Percentiles rank a stretch among this genome's conserved stretches.
Conservation (phyloP, 2,888 invertebrate genomes). For the Carcina quercana region DNA sequence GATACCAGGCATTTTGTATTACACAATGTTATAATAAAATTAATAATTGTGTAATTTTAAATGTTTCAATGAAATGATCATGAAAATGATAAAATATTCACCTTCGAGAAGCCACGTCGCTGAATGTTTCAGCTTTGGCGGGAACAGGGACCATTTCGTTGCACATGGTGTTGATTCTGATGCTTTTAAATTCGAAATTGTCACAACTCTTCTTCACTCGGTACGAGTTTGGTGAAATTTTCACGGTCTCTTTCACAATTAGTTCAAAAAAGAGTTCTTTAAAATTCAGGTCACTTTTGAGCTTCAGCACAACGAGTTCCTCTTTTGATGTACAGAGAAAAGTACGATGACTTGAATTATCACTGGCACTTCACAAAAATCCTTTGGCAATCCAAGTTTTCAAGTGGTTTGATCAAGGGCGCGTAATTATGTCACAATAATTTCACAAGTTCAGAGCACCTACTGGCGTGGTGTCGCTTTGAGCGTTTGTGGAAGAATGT, state of each 20-base stretch:
- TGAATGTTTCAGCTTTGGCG: constrained; percentile 63
- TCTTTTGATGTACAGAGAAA: too few species aligned
- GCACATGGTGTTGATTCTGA: constrained; percentile 37
- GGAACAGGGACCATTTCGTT: constrained; percentile 63
- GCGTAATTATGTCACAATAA: constrained; percentile 60
- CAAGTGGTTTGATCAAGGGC: constrained; percentile 3
- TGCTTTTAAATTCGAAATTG: constrained; percentile 25
- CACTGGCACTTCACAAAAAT: constrained; percentile 7
- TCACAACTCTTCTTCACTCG: constrained; percentile 12
- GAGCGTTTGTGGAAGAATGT: constrained; percentile 39
- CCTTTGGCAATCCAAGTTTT: constrained; percentile 9
- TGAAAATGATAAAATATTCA: constrained; percentile 26
- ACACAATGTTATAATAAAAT: constrained; percentile 20
- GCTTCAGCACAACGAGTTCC: too few species aligned
- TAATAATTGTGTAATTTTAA: background rate
- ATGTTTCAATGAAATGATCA: background rate
- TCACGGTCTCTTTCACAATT: constrained; percentile 15
- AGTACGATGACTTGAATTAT: too few species aligned
- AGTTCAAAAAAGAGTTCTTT: constrained; percentile 7
- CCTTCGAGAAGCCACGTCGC: constrained; percentile 65
- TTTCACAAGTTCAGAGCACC: constrained; percentile 49
- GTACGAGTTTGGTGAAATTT: constrained; percentile 8
- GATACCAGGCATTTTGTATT: too few species aligned
- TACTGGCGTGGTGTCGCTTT: constrained; percentile 36
- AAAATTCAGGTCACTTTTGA: too few species aligned